phyloP scores from a whole-genome alignment of 1,140 invertebrate genomes.

The Carcinoscorpius rotundicauda region DNA sequence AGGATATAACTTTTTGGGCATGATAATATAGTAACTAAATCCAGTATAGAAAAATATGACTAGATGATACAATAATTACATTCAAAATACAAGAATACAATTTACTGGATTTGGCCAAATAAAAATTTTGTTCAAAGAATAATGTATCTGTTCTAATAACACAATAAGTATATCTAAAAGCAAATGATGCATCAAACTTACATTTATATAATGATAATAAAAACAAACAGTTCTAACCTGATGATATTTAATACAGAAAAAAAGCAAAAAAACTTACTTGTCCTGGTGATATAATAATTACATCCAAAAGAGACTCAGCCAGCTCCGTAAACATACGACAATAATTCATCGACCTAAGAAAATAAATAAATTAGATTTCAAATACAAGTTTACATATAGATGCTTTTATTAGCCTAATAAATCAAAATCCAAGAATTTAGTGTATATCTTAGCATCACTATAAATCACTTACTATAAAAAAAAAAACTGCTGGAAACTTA shows the following conservation, averaged over 20 bases:
- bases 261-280: conserved; percentile 18
- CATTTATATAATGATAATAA: too few species aligned
- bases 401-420: conserved; percentile 8
- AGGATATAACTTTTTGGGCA: too few species aligned
- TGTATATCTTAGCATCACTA: too few species aligned
- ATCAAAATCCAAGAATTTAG: neutral
- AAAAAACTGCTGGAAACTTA: too few species aligned
- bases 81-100: neutral
- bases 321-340: conserved; percentile 90
- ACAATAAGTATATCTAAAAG: conserved; percentile 6
- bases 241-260: neutral
- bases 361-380: conserved; percentile 20
- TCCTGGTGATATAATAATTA: conserved; percentile 50
- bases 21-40: too few species aligned
- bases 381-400: conserved; percentile 12
- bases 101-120: neutral
- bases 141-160: conserved; percentile 1
- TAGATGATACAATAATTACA: too few species aligned
- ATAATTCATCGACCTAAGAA: conserved; percentile 68
- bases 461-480: too few species aligned
- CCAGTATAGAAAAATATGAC: too few species aligned
- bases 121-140: neutral
- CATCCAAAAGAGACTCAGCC: conserved; percentile 76
- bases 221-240: neutral
- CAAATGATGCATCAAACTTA: too few species aligned